These are phyloP conservation scores for Raja brachyura DNA, from an alignment of 2,113 vertebrate genomes.

Conservation along the genomic window DNA sequence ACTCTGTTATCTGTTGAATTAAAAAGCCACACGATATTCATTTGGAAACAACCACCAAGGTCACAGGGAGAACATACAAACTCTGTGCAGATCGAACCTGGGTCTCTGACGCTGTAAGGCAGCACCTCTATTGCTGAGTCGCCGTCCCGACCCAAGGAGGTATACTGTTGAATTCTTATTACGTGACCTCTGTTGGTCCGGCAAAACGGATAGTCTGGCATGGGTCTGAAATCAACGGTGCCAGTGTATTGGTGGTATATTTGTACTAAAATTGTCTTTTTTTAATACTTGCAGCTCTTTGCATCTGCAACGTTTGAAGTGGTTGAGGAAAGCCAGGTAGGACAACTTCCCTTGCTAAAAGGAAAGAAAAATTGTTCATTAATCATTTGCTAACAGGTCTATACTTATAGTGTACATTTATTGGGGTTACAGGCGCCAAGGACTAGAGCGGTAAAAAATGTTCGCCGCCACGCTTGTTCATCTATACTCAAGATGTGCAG, in stretches of 20 bases:
- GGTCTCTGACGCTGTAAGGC: no score
- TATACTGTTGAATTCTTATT: no score
- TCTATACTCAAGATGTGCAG: constrained; percentile 91
- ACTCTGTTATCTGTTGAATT: background rate
- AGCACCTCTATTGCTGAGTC: no score
- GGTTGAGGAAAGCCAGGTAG: constrained; percentile 77
- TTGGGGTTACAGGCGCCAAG: constrained; percentile 66
- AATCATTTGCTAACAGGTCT: background rate
- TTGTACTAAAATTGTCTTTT: background rate
- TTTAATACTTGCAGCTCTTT: constrained; percentile 66
- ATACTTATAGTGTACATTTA: background rate
- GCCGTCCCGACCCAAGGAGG: no score
- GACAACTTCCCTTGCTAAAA: constrained; percentile 40
- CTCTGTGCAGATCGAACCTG: no score
- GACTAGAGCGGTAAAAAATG: constrained; percentile 83
- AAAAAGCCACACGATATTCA: background rate
- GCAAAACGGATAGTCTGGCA: no score
- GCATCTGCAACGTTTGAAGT: constrained; percentile 80
- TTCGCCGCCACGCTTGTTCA: constrained; percentile 85
- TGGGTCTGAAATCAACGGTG: no score
- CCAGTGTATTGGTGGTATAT: no score
- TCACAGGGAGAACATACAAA: no score
- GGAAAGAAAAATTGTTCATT: background rate
- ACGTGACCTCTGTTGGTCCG: no score
- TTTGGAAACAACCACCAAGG: background rate